phyloP scores from a whole-genome alignment of 2,888 invertebrate genomes.

The Drosophila rubida region DNA sequence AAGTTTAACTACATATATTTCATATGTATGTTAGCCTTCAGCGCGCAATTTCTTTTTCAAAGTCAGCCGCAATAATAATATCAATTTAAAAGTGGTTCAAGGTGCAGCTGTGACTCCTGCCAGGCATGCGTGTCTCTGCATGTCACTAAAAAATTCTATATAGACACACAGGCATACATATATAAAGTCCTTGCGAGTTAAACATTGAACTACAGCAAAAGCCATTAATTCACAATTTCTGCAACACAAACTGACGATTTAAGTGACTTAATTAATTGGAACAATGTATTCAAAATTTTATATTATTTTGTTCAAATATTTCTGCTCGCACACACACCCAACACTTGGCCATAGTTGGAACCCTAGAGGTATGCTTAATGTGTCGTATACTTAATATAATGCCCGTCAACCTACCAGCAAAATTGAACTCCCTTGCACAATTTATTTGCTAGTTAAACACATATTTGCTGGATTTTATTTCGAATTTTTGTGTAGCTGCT shows the following conservation, averaged over 20 bases:
- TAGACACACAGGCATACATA: slow-evolving; percentile 2
- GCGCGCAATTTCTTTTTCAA: slow-evolving; percentile 21
- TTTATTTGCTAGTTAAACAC: slow-evolving; percentile 42
- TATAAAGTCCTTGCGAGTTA: slow-evolving; percentile 26
- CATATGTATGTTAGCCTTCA: slow-evolving; percentile 19
- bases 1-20: neutral
- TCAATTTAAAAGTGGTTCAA: slow-evolving; percentile 37
- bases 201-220: neutral
- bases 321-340: neutral
- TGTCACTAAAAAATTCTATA: slow-evolving; percentile 12
- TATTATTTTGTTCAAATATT: neutral
- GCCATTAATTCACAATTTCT: neutral
- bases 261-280: neutral
- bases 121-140: slow-evolving; percentile 16
- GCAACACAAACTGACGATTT: neutral
- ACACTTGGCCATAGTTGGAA: neutral
- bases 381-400: neutral
- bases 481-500: slow-evolving; percentile 16
- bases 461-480: slow-evolving; percentile 42
- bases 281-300: neutral
- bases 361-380: neutral
- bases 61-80: slow-evolving; percentile 14
- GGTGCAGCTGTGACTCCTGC: slow-evolving; percentile 26
- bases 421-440: slow-evolving; percentile 7
- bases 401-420: slow-evolving; percentile 28